Evolutionary conservation across 1,140 invertebrate species (phyloP).

Genomic region (Oreohelix idahoensis): DNA sequence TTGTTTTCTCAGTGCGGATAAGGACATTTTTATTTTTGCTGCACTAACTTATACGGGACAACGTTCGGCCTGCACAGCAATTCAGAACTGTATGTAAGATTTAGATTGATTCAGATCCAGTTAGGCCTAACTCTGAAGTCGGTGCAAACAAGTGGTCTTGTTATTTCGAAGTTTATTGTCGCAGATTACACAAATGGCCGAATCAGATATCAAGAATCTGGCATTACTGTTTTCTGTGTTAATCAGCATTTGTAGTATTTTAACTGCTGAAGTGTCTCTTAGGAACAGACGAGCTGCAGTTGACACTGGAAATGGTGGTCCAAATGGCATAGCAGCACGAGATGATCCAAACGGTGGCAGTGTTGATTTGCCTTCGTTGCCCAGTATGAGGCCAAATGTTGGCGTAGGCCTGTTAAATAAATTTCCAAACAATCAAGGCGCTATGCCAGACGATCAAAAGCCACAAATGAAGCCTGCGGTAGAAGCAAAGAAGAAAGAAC

Average conservation of each 20-base stretch:
- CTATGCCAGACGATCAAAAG: neutral
- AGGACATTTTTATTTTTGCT: neutral
- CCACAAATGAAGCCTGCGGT: neutral
- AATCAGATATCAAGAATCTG: neutral
- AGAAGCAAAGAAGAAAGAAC: conserved; percentile 14
- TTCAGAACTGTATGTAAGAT: neutral
- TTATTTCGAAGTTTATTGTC: neutral
- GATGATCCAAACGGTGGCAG: neutral
- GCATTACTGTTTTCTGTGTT: neutral
- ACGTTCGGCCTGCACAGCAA: neutral
- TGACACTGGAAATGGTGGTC: neutral
- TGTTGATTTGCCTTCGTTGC: neutral
- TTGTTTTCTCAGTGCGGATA: neutral
- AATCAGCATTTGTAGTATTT: neutral
- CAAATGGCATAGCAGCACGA: neutral
- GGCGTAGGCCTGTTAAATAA: too few species aligned
- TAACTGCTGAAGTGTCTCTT: neutral
- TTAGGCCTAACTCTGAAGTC: neutral
- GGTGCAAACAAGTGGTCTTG: neutral
- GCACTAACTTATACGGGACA: neutral
- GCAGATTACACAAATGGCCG: neutral
- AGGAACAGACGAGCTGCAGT: neutral
- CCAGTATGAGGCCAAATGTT: neutral
- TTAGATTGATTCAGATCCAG: too few species aligned
- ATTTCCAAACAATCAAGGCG: neutral